Base-by-base conservation (phyloP, 2,113 vertebrate species). In the Scartelaos histophorus region DNA sequence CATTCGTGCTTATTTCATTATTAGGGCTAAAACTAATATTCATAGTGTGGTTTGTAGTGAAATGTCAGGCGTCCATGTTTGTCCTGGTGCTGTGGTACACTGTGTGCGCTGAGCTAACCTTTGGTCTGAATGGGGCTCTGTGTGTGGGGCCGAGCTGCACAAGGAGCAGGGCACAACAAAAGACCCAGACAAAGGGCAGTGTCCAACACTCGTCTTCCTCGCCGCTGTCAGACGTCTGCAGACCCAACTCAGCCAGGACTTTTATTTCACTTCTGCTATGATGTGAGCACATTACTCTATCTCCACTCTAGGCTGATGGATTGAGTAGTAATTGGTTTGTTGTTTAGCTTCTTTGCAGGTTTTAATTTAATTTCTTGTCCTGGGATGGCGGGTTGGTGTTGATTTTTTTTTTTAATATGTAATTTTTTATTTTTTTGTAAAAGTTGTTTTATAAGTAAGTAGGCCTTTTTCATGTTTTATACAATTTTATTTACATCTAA, bases 101-200 rank as follows among this genome's bases (percentile, higher is more conserved):
- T 47, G 19, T 38, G 67, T 64, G 62, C 4, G 78, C 72, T 90
- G 89, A 89, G 82, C 79, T 90, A 79, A 89, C 64, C 74, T 35
- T 38, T 1, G 7, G 34, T 68, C 81, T 92, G 84, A 94, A 94
- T 91, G 85, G 85, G 10, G 81, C 90, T 69, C 67, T 87, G 83
- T 90, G 71, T 53, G 79, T 43, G 35, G 78, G 91, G 84, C 85
- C 75, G 88, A 80, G 84, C 82, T 29, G 29, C 91, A 91, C 76
- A 49, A 75, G 67, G 85, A 76, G 76, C 80, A 64, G 78, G 66
- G 77, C 60, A 46, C 70, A 68, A 58, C 83, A 68, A 78, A 74
- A 29, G 56, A 29, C 72, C 38, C 15, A 22, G 71, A 88, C 79
- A 86, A 87, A 87, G 78, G 76, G 58, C 69, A 45, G 69, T 68